Conservation (phyloP, 2,797 vertebrate genomes). For the Anomalospiza imberbis region DNA sequence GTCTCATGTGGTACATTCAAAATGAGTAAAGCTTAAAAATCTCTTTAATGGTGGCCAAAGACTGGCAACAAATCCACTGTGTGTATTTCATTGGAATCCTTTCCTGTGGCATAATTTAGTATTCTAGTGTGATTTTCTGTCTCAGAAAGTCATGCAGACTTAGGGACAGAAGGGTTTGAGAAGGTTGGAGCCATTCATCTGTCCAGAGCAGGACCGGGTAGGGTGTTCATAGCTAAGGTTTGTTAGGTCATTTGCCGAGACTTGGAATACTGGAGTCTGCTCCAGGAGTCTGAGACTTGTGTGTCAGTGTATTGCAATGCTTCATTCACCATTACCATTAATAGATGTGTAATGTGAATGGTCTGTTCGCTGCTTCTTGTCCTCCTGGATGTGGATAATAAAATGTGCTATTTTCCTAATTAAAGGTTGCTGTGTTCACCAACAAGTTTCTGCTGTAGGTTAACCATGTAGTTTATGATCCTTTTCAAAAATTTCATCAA, state of each 20-base stretch:
- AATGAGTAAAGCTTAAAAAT: background rate
- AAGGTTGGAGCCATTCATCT: background rate
- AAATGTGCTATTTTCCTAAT: background rate
- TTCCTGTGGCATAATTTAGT: background rate
- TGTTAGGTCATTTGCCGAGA: background rate
- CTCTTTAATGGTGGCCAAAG: background rate
- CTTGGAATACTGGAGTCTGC: background rate
- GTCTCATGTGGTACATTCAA: background rate
- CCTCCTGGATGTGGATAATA: background rate
- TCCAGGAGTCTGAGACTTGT: background rate
- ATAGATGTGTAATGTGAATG: background rate
- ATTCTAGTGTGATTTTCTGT: background rate
- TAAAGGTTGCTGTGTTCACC: background rate
- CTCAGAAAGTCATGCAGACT: background rate
- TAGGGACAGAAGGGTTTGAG: background rate
- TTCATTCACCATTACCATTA: background rate
- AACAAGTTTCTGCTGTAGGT: background rate
- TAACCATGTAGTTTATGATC: background rate
- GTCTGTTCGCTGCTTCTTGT: background rate
- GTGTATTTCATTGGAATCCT: background rate
- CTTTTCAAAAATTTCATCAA: background rate
- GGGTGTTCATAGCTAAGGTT: background rate
- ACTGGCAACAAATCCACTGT: background rate
- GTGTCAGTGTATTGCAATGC: background rate
- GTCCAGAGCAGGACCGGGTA: background rate